These are phyloP conservation scores for Oxyscelio sp. DNA, from an alignment of 2,888 invertebrate genomes.

Conservation along the genomic window DNA sequence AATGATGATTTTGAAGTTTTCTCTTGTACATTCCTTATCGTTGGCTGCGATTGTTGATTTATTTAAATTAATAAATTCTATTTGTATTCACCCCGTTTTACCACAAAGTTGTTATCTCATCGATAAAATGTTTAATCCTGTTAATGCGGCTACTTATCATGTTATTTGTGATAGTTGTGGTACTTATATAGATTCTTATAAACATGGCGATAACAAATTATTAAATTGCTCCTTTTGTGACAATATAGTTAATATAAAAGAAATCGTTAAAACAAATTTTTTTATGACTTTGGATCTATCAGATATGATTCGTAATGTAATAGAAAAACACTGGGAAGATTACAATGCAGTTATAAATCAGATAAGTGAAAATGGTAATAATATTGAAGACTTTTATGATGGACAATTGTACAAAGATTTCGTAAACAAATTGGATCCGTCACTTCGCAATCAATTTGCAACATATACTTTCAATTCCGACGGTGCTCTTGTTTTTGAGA, in stretches of 20 bases:
- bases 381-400: slow-evolving; percentile 20
- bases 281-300: slow-evolving; percentile 11
- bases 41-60: slow-evolving; percentile 36
- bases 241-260: background rate
- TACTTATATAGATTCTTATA: slow-evolving; percentile 14
- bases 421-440: slow-evolving; percentile 19
- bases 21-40: background rate
- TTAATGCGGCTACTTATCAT: slow-evolving; percentile 39
- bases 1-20: slow-evolving; percentile 18
- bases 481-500: no score
- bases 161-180: slow-evolving; percentile 41
- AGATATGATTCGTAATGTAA: background rate
- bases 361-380: background rate
- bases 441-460: slow-evolving; percentile 24
- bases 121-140: slow-evolving; percentile 50
- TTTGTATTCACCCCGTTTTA: slow-evolving; percentile 17
- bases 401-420: slow-evolving; percentile 43
- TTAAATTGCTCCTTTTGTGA: background rate
- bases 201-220: background rate
- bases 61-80: slow-evolving; percentile 34
- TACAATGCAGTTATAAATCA: background rate
- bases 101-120: slow-evolving; percentile 43
- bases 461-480: no score
- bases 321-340: slow-evolving; percentile 12
- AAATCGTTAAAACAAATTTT: background rate